Evolutionary conservation across 2,113 vertebrate species (phyloP), one percentile per base, ranked within the genome.

Genomic region (Myotis yumanensis): DNA sequence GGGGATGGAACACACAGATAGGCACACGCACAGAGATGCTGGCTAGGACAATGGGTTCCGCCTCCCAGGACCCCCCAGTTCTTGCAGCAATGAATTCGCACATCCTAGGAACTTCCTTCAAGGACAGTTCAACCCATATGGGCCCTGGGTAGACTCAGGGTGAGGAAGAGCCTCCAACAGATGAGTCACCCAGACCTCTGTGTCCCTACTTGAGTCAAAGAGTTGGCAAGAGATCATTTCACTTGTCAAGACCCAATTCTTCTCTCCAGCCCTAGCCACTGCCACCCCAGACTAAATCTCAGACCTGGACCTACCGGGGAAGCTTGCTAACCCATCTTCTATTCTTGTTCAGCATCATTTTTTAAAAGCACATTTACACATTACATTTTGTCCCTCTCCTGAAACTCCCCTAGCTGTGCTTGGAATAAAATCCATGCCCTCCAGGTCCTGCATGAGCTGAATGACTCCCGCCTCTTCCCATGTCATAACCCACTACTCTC

Each of bases 1-100:
- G 84, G 72, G 48, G 43, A 20, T 30, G 95, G 73, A 83, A 96
- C 20, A 95, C 46, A 93, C 17, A 90, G 22, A 57, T 4, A 84
- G 43, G 79, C 54, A 92, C 20, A 57, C 16, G 87, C 23, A 87
- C 2, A 64, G 1, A 64, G 20, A 69, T 23, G 20, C 64, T 18
- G 40, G 30, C 14, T 32, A 68, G 64, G 77, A 71, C 68, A 30
- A 16, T 1, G 20, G 64, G n/a, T 6, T 40, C n/a, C 0, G 1
- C 46, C 68, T 28, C 62, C 54, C 46, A 51, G 80, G 54, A 48
- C 35, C 80, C 57, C n/a, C 35, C 23, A 76, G 35, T 32, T 32
- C 68, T 73, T 69, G 20, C 9, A 88, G 52, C 35, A 69, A 20
- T 54, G 57, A 76, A 73, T 15, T 43, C 20, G 37, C 75, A 90